Conservation (phyloP, 2,113 vertebrate species). For the Monopterus albus region DNA sequence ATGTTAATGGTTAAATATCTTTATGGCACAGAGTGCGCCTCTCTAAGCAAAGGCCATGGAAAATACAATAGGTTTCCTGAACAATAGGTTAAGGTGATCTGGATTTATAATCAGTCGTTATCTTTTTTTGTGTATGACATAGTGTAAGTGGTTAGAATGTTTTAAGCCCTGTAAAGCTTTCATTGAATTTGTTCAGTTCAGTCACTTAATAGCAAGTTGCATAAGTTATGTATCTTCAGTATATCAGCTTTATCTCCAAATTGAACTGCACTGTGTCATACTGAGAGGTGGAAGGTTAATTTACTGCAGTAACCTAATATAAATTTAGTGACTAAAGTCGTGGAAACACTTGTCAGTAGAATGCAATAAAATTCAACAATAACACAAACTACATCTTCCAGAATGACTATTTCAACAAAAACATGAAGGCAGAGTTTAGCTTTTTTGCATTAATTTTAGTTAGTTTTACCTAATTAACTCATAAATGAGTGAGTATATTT, state of each 20-base stretch:
- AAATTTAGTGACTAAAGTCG: no score
- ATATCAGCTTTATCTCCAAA: neutral
- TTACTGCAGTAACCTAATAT: neutral
- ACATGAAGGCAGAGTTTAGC: no score
- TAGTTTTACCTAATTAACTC: no score
- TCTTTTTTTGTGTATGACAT: conserved; percentile 16
- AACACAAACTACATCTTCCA: no score
- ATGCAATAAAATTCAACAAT: neutral
- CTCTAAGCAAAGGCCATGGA: conserved; percentile 6
- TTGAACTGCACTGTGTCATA: neutral
- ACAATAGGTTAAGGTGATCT: conserved; percentile 21
- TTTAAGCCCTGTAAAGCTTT: conserved; percentile 9
- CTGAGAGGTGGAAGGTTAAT: neutral
- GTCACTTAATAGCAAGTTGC: neutral
- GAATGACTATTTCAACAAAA: no score
- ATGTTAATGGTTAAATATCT: conserved; percentile 35
- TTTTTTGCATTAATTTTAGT: no score
- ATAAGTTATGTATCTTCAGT: neutral
- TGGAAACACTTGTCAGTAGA: neutral
- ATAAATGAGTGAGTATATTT: no score
- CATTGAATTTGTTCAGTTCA: neutral
- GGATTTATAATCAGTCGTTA: conserved; percentile 15
- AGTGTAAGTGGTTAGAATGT: neutral
- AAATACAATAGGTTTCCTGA: conserved; percentile 5
- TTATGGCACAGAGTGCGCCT: conserved; percentile 30